Evolutionary conservation across 2,797 vertebrate genomes (phyloP).

Genomic region (Sebastes iracundus): DNA sequence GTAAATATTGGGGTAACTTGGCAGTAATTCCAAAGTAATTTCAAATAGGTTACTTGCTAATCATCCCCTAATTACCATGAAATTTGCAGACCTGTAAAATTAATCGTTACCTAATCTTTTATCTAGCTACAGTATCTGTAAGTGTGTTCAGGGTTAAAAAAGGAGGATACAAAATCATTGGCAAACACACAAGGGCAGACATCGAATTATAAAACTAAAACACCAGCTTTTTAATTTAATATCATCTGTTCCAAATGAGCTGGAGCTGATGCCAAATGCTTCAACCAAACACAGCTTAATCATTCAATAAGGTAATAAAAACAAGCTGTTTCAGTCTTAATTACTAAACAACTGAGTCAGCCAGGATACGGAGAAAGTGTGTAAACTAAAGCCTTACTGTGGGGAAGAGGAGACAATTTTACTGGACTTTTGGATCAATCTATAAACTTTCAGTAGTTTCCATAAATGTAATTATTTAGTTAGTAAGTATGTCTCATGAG

Average conservation of each 20-base stretch:
- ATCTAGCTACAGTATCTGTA: not conserved
- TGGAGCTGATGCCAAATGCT: not conserved
- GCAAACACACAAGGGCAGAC: not conserved
- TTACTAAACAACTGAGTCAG: not conserved
- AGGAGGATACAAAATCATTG: not conserved
- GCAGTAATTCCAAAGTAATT: too few species aligned
- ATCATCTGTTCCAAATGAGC: not conserved
- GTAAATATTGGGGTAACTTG: too few species aligned
- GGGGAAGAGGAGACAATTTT: not conserved
- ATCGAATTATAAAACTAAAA: not conserved
- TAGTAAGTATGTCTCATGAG: slow-evolving; percentile 16
- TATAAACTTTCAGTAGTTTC: not conserved
- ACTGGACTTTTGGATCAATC: not conserved
- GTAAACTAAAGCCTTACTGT: not conserved
- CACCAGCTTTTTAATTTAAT: not conserved
- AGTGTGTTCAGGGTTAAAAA: not conserved
- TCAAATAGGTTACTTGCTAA: too few species aligned
- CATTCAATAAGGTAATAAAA: not conserved
- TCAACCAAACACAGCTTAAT: not conserved
- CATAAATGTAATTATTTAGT: not conserved
- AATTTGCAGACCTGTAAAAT: too few species aligned
- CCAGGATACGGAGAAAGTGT: not conserved
- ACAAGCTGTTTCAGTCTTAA: not conserved
- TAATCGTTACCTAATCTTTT: not conserved
- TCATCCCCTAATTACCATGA: too few species aligned